Evolutionary conservation across 1,140 invertebrate genomes (phyloP).

Genomic region (Nasonia vitripennis): DNA sequence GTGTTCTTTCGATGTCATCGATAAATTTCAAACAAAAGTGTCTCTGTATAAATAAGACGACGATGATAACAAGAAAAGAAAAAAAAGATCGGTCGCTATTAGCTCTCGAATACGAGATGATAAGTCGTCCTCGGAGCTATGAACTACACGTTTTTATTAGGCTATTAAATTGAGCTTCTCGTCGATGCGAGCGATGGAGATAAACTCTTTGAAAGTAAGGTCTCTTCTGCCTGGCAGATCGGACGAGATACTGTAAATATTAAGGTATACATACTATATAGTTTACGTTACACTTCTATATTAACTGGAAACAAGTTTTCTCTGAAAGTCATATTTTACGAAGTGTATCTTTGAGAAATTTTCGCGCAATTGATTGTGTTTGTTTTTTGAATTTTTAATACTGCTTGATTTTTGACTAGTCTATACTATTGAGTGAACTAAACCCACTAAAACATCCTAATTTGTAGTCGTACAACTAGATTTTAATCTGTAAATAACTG

Average conservation of each 20-base stretch:
- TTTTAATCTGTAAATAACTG: not conserved
- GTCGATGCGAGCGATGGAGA: not conserved
- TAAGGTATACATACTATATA: not conserved
- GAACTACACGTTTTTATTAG: not conserved
- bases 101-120: not conserved
- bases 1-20: constrained; percentile 19
- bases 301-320: constrained; percentile 19
- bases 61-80: not conserved
- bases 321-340: constrained; percentile 18
- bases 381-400: not conserved
- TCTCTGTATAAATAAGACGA: not conserved
- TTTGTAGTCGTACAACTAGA: not conserved
- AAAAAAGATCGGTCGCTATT: not conserved
- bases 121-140: not conserved
- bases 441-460: no score
- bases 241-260: constrained; percentile 27
- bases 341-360: not conserved
- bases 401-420: no score
- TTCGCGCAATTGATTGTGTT: not conserved
- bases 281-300: constrained; percentile 7
- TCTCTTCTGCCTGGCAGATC: not conserved
- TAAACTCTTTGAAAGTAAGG: constrained; percentile 29
- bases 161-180: not conserved
- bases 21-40: not conserved
- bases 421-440: no score